These are phyloP conservation scores for Ylistrum balloti DNA, from an alignment of 1,140 invertebrate species.

Conservation along the genomic window DNA sequence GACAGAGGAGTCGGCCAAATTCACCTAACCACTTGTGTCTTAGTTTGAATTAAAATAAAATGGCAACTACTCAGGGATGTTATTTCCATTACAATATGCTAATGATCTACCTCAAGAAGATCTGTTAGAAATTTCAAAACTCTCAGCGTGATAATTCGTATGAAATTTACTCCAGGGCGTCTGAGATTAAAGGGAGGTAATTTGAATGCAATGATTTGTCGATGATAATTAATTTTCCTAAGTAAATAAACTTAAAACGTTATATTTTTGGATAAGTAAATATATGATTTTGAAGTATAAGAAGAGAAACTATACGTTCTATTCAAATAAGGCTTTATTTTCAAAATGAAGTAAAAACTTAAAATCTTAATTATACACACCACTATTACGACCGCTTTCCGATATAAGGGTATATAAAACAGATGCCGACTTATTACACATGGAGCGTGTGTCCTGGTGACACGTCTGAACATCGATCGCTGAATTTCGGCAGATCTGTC, in stretches of 20 bases:
- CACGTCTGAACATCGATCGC: slow-evolving; percentile 63
- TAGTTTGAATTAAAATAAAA: too few relatives aligned
- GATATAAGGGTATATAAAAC: neutral
- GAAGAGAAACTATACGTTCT: neutral
- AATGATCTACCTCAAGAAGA: too few relatives aligned
- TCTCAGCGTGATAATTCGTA: too few relatives aligned
- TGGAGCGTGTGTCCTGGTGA: slow-evolving; percentile 63
- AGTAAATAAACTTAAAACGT: neutral
- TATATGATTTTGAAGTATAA: neutral
- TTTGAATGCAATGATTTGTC: neutral
- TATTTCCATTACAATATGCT: too few relatives aligned
- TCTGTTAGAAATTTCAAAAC: too few relatives aligned
- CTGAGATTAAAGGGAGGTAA: neutral
- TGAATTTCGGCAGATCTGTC: slow-evolving; percentile 61
- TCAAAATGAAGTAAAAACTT: neutral
- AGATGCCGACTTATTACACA: too few relatives aligned
- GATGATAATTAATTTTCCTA: neutral
- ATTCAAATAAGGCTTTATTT: neutral
- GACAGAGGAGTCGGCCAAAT: too few relatives aligned
- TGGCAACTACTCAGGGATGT: too few relatives aligned
- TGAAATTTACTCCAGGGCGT: too few relatives aligned
- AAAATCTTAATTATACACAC: neutral
- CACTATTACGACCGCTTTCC: neutral
- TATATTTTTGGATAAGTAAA: neutral
- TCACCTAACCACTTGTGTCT: too few relatives aligned